A percentile compares a stretch with the other conserved stretches of the same genome.
Conservation (phyloP, 92 coral and sea anemone genomes). For the Paramuricea clavata region DNA sequence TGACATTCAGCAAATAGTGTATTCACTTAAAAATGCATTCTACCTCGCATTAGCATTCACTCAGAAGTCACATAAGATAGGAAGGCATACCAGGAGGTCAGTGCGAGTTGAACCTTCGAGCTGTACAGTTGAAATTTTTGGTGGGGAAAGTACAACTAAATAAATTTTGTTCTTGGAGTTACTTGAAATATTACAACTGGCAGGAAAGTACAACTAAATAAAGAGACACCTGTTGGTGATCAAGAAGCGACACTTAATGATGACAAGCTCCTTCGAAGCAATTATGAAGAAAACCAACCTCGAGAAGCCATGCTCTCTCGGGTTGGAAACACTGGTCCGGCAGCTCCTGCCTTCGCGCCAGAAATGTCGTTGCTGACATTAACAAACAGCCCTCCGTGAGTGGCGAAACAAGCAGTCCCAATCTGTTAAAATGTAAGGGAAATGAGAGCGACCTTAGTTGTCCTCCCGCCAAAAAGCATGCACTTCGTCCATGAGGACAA, state of each 20-base stretch:
- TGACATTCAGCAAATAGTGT: too few species aligned
- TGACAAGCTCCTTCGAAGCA: conserved; percentile 2
- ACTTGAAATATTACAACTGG: not conserved
- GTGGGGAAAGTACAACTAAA: not conserved
- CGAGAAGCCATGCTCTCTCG: conserved; percentile 25
- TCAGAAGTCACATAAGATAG: conserved; percentile 78
- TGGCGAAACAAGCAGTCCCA: conserved; percentile 34
- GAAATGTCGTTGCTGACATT: conserved; percentile 39
- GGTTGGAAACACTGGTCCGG: not conserved
- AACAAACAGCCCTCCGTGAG: conserved; percentile 48
- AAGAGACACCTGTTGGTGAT: conserved; percentile 9
- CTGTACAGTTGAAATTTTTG: conserved; percentile 28
- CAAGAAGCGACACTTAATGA: not conserved
- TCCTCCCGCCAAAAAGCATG: conserved; percentile 67
- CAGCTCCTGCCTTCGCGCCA: conserved; percentile 23
- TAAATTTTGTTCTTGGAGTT: conserved; percentile 12
- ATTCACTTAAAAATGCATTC: too few species aligned
- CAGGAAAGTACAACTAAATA: conserved; percentile 28
- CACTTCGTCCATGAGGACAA: conserved; percentile 28
- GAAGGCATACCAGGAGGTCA: conserved; percentile 68
- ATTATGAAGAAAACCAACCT: not conserved
- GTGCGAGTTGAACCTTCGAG: conserved; percentile 45
- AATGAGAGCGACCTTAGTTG: not conserved
- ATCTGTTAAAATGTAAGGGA: not conserved
- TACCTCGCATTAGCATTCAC: conserved; percentile 77